Evolutionary conservation across 2,797 vertebrate genomes (phyloP), one percentile per base, ranked within the genome.

Genomic region (Sitta carolinensis): DNA sequence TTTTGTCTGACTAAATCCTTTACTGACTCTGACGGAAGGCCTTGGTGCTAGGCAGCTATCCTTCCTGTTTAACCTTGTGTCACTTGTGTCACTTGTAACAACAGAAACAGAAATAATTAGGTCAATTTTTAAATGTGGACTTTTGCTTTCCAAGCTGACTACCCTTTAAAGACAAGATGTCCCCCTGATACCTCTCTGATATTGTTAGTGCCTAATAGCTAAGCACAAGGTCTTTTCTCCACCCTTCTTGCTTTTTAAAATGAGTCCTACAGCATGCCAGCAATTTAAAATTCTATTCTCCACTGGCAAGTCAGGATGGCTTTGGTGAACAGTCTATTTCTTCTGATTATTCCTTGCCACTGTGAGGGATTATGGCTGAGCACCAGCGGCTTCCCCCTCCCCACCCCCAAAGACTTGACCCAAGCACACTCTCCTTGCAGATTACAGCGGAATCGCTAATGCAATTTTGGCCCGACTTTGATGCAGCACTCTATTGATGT

Each of bases 401-500:
- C 84, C 36, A 42, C 18, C 30, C 57, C 82, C 81, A 30, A 68
- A 95, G 58, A 9, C 54, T 32, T 20, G 59, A 74, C 63, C 82
- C 76, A 89, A 89, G 76, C 62, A 73, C 27, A 25, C 55, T 92
- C 69, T 82, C 89, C 38, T 75, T n/a, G 68, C 66, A 50, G 81
- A 94, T 95, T 92, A 79, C 82, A 91, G 87, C 4, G 9, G 84
- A 89, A 87, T 77, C 40, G 26, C 75, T 93, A 93, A 92, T 88
- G 84, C 78, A 81, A 52, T 95, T 92, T 82, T 87, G 93, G 89
- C 80, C 84, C 76, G 75, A 80, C 54, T 93, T 55, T 88, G 92
- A 90, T 92, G 69, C 74, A 92, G 69, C 32, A 29, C 85, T 86
- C 48, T 48, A 54, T 12, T 51, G 91, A 87, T 62, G 70, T 10